These are phyloP conservation scores for Hydropsyche betteni DNA, from an alignment of 2,888 invertebrate genomes.

Conservation along the genomic window DNA sequence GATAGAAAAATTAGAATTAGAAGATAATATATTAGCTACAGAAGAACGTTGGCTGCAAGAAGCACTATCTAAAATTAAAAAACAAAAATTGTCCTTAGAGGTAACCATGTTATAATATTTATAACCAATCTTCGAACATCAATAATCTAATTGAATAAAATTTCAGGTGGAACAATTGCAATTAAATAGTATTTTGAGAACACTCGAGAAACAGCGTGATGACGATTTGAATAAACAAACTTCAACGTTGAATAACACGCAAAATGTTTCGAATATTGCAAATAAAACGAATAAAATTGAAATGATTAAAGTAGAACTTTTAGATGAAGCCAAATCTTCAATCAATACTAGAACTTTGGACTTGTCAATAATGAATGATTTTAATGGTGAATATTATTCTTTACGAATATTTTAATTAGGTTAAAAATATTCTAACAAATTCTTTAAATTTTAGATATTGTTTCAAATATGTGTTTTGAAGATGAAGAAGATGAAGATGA, in stretches of 20 bases:
- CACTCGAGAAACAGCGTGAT: conserved; percentile 43
- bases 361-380: conserved; percentile 40
- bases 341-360: conserved; percentile 45
- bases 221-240: conserved; percentile 48
- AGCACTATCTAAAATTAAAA: conserved; percentile 57
- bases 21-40: conserved; percentile 59
- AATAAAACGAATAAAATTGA: neutral
- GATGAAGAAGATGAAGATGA: conserved; percentile 56
- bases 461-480: conserved; percentile 35
- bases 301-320: neutral
- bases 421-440: neutral
- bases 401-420: neutral
- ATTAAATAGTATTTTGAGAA: conserved; percentile 57
- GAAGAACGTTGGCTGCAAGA: conserved; percentile 61
- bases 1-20: conserved; percentile 41
- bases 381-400: conserved; percentile 40
- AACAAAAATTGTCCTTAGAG: conserved; percentile 59
- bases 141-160: neutral
- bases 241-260: neutral
- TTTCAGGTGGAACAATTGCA: conserved; percentile 61
- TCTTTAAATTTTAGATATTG: conserved; percentile 37
- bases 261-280: neutral
- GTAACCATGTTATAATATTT: conserved; percentile 52
- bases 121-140: neutral
- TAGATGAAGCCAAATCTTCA: conserved; percentile 46